Conservation (phyloP, 2,888 invertebrate species). For the Limnephilus lunatus region DNA sequence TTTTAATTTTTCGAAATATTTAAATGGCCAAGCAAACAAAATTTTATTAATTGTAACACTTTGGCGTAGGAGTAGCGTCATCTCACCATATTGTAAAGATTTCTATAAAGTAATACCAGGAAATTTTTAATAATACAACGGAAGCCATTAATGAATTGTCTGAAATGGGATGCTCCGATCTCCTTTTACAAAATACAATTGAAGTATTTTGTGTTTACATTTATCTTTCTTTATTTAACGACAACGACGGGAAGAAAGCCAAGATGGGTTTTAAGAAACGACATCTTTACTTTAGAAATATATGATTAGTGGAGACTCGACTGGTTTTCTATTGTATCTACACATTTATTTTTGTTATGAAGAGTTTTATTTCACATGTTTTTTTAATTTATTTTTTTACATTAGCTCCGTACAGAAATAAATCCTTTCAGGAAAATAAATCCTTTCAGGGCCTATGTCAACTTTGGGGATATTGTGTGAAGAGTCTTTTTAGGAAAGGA, state of each 20-base stretch:
- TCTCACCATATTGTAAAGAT: background rate
- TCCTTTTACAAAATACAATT: background rate
- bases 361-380: too few species aligned
- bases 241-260: background rate
- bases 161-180: background rate
- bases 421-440: too few species aligned
- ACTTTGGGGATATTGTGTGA: too few species aligned
- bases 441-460: too few species aligned
- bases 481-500: too few species aligned
- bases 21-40: background rate
- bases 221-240: background rate
- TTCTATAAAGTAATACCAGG: background rate
- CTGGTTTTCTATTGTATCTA: background rate
- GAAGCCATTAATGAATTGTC: background rate
- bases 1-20: background rate
- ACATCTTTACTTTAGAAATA: background rate
- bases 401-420: too few species aligned
- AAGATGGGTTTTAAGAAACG: background rate
- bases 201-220: background rate
- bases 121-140: background rate
- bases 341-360: too few species aligned
- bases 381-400: too few species aligned
- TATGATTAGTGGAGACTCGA: background rate
- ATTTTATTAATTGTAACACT: background rate
- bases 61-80: background rate